Evolutionary conservation across 2,113 vertebrate species (phyloP).

Genomic region (Lamprologus speciosus): DNA sequence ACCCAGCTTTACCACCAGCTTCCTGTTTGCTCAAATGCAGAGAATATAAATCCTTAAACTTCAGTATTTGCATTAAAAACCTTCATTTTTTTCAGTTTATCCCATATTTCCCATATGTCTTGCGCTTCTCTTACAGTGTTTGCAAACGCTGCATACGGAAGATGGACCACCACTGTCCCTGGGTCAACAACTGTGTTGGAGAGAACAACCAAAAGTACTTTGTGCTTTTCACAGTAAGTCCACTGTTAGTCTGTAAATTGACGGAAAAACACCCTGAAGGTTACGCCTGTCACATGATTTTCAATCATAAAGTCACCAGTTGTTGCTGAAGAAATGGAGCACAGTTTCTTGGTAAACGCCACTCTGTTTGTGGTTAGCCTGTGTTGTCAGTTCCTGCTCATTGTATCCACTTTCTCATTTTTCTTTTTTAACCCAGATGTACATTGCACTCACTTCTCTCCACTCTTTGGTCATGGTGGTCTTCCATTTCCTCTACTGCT

Average conservation of each 20-base stretch:
- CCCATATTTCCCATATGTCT: background rate
- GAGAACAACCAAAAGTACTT: constrained; percentile 99
- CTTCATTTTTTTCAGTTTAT: background rate
- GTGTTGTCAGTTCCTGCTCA: background rate
- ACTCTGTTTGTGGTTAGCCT: background rate
- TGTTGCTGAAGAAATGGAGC: background rate
- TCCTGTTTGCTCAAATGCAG: background rate
- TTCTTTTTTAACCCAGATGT: constrained; percentile 80
- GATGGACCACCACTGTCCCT: constrained; percentile 99
- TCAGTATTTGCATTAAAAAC: background rate
- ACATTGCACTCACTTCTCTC: constrained; percentile 94
- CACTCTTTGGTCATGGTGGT: constrained; percentile 92
- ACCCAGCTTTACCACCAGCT: background rate
- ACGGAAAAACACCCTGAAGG: background rate
- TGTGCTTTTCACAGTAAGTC: constrained; percentile 98
- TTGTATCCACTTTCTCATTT: background rate
- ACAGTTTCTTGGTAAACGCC: background rate
- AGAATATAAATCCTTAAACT: background rate
- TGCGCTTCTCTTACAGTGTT: constrained; percentile 71
- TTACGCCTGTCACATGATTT: background rate
- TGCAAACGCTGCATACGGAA: constrained; percentile 97
- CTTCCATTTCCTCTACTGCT: constrained; percentile 97
- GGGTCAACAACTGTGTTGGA: constrained; percentile 99
- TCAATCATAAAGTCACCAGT: background rate
- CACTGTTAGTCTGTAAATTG: background rate